Base-by-base conservation (phyloP, 2,888 invertebrate species). In the Calameuta filiformis region DNA sequence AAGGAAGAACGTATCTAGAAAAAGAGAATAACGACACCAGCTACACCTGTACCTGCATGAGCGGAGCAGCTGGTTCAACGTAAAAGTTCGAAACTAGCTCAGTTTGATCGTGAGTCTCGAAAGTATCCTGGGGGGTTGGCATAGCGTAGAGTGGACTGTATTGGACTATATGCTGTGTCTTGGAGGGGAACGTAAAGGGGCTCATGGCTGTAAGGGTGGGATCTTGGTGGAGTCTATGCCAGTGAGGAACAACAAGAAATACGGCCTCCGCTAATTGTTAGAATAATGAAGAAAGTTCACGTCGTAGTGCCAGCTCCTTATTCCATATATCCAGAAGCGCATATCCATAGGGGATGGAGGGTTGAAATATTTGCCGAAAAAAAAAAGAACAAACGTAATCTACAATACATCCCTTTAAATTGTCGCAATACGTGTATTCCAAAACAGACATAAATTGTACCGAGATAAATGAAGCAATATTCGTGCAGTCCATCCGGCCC, bases 211-310 rank as follows among this genome's bases (percentile, higher is more conserved):
- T 56, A 11, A 71, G 31, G 9, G 30, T 33, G 30, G 30, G 71
- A 31, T 33, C 34, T 71, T 11, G 9, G 31, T 11, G 31, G 30
- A 71, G 71, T 30, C 34, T 30, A 11, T 71, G 71, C 30, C 12
- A 30, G 30, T 30, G 71, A 34, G 76, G 33, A 76, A 80, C 77
- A 76, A 74, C 85, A 85, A 85, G 85, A 86, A 86, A 86, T 83
- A 83, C 80, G 77, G 81, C 80, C 80, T 76, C 79, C 80, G 83
- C 82, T 87, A 87, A 87, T 87, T 86, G 83, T 84, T 81, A 81
- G 82, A 84, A 85, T 87, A 87, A 87, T 84, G 87, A 87, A 86
- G 79, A 83, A 85, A 87, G 81, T 87, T 87, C 75, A 11, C 56
- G 56, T 23, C 56, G 9, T 56, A 9, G 56, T 9, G 23, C 56